Conservation (phyloP, 2,113 vertebrate genomes). For the Neopipo cinnamomea region DNA sequence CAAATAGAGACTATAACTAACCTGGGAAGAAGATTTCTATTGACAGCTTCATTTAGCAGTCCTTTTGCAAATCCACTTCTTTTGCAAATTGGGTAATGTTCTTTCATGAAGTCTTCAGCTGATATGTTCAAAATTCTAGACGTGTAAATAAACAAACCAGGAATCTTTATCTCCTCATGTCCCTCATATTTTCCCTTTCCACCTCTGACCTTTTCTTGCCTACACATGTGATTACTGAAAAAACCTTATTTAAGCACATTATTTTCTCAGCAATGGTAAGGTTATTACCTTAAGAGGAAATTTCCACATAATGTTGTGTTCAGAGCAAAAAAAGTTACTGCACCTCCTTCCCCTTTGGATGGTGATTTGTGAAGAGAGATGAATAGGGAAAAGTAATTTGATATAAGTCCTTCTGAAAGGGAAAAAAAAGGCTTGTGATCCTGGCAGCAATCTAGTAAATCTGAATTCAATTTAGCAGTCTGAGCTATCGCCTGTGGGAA, state of each 20-base stretch:
- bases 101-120: not conserved
- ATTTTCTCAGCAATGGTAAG: not conserved
- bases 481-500: conserved; percentile 15
- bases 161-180: not conserved
- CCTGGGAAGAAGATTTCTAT: not conserved
- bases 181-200: not conserved
- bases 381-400: not conserved
- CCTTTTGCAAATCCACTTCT: not conserved
- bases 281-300: not conserved
- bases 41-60: not conserved
- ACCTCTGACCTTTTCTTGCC: not conserved
- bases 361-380: not conserved
- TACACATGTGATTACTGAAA: not conserved
- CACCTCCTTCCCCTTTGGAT: not conserved
- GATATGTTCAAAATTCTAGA: not conserved
- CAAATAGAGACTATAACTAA: not conserved
- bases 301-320: not conserved
- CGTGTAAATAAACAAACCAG: not conserved
- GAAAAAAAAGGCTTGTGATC: not conserved
- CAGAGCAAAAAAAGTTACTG: not conserved
- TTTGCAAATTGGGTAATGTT: not conserved
- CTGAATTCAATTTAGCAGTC: conserved; percentile 23
- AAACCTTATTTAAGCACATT: not conserved
- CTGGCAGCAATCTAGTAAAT: conserved; percentile 16
- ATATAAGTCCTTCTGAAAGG: not conserved